Base-by-base conservation (phyloP, 2,888 invertebrate genomes). In the Chouioia cunea region DNA sequence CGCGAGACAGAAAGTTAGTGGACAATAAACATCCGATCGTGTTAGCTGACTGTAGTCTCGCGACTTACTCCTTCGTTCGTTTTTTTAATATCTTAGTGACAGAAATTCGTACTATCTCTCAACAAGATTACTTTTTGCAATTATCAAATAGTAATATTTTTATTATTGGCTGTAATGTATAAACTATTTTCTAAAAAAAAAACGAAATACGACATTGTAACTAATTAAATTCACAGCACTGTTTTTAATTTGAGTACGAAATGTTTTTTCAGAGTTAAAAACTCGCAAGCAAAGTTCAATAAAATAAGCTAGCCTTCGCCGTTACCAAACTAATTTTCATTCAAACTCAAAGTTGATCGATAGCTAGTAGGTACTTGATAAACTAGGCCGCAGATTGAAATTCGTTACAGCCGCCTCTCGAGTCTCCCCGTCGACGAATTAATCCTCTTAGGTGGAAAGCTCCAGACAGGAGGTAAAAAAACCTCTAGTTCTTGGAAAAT, bases 1-100 rank as follows among this genome's bases (percentile, higher is more conserved):
- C 71, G 70, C 75, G 70, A 73, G 74, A 74, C 73, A 76, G 79
- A 70, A 79, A 79, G 79, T 79, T 81, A 80, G 78, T 79, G 76
- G 77, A 76, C 78, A 80, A 80, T 82, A 81, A 81, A 82, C 74
- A 77, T 77, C 76, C 73, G 74, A 75, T 73, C 75, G 74, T 77
- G 75, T 80, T 78, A 79, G n/a, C 77, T 74, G 74, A 65, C 75
- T 76, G 75, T 79, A 78, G 76, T 77, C 71, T 73, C 70, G 36
- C 36, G 65, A 76, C 77, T 77, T 77, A 77, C 44, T 22, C 36
- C 10, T 74, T 36, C 70, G 52, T 48, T 67, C 62, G 2, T 74
- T 75, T 63, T 48, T 52, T 65, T 80, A 78, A 80, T 79, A 76
- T 73, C 71, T 77, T 77, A 77, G 76, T 72, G 58, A 60, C 62